Evolutionary conservation across 2,888 invertebrate genomes (phyloP).

Genomic region (Caenorhabditis angaria): DNA sequence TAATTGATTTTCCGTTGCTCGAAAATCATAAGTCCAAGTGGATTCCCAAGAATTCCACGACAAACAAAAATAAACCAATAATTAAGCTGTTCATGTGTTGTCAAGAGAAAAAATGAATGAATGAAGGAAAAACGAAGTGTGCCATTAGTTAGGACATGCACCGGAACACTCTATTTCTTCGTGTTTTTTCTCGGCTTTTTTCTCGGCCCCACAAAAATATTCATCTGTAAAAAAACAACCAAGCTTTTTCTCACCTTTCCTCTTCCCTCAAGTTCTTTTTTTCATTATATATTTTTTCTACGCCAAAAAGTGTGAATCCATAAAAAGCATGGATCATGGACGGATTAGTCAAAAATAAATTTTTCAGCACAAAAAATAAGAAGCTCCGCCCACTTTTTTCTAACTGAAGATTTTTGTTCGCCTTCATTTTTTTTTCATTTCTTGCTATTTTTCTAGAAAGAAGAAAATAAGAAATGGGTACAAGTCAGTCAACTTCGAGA

Average conservation of each 20-base stretch:
- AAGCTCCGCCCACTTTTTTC: no score
- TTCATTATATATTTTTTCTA: neutral
- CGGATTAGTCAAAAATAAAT: conserved; percentile 1
- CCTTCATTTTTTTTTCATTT: neutral
- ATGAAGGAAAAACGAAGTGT: no score
- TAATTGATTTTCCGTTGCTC: no score
- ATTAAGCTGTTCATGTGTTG: no score
- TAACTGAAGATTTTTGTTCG: no score
- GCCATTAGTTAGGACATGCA: no score
- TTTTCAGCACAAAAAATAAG: no score
- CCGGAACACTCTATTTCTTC: conserved; percentile 5
- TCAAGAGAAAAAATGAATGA: no score
- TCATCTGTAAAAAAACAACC: neutral
- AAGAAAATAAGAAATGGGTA: conserved; percentile 25
- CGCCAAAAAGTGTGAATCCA: conserved; percentile 7
- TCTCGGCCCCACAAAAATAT: neutral
- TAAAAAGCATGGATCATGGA: neutral
- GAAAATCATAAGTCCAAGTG: no score
- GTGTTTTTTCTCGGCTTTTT: conserved; percentile 2
- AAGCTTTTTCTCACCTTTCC: conserved; percentile 9
- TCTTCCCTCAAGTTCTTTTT: neutral
- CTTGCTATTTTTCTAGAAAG: neutral
- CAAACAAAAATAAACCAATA: no score
- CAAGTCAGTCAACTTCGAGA: conserved; percentile 40
- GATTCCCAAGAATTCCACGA: no score